These are phyloP conservation scores for Thymelicus lineola DNA, from an alignment of 2,888 invertebrate species.

Conservation along the genomic window DNA sequence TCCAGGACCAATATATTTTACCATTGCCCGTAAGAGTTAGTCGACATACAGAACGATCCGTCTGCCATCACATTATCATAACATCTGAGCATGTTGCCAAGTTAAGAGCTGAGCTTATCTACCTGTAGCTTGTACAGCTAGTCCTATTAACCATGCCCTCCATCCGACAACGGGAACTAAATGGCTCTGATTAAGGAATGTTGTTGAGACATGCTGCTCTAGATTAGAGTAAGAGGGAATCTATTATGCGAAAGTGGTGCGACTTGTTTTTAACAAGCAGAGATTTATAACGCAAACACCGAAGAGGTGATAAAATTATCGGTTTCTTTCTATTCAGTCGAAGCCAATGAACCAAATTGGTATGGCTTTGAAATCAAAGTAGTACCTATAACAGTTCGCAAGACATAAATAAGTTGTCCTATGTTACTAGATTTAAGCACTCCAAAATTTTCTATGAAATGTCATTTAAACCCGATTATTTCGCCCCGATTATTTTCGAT, in stretches of 20 bases:
- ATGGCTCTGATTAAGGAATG: conserved; percentile 34
- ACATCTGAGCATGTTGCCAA: conserved; percentile 2
- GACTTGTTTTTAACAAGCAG: neutral
- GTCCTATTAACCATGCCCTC: conserved; percentile 33
- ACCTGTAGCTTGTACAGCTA: conserved; percentile 12
- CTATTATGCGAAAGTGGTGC: conserved; percentile 32
- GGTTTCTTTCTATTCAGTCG: no score
- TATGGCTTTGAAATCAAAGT: no score
- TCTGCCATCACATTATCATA: neutral
- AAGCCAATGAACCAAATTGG: no score
- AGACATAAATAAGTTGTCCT: no score
- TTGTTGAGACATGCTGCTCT: conserved; percentile 31
- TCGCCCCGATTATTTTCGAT: no score
- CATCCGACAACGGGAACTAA: conserved; percentile 26
- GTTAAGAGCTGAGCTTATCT: conserved; percentile 3
- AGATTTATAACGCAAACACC: neutral
- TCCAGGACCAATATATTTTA: no score
- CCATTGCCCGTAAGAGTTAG: neutral
- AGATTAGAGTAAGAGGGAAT: conserved; percentile 23
- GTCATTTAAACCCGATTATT: no score
- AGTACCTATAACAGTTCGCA: neutral
- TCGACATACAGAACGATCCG: neutral
- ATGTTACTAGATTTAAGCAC: neutral
- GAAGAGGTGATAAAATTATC: no score
- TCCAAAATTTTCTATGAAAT: neutral